Evolutionary conservation across 2,888 invertebrate genomes (phyloP), one percentile per base, ranked within the genome.

Genomic region (Hemaris fuciformis): DNA sequence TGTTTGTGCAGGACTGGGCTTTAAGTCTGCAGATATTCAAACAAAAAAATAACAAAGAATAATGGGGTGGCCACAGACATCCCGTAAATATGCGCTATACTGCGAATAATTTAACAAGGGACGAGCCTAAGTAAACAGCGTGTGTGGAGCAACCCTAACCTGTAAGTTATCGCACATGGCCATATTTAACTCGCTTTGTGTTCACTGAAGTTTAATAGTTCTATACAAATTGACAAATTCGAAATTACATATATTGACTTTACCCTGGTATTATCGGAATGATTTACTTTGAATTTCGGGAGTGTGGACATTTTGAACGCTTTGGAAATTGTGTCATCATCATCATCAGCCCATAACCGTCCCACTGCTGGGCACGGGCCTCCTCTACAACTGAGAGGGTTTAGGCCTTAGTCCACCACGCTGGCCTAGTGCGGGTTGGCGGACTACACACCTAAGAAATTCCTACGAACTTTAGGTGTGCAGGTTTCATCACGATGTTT

Each of bases 61-160:
- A 80, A 79, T 78, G 69, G 74, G 74, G 74, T 75, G 74, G 70
- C 80, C 76, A 76, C 78, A 77, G 80, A 82, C 81, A 79, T 70
- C 77, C 77, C 75, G 81, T 84, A 83, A 81, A 82, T 84, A 81
- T 83, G 81, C 83, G 81, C 79, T 80, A 76, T 78, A 74, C 75
- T 75, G 77, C 81, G 83, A 85, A 86, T 87, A 87, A 85, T 84
- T 87, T 84, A 84, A 81, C 71, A 71, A 34, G 74, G 74, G 68
- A 71, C 69, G 70, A 80, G 75, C 86, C 87, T 85, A 84, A 88
- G 80, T 71, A 81, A 87, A 88, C 81, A 84, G 70, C 70, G 74
- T 73, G 74, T 72, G 69, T 67, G 66, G 72, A 38, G n/a, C 38
- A 13, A n/a, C 71, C 63, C 63, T 63, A 67, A 74, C 69, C 73